These are phyloP conservation scores for Calidris pugnax DNA, from an alignment of 2,113 vertebrate genomes.

Conservation along the genomic window DNA sequence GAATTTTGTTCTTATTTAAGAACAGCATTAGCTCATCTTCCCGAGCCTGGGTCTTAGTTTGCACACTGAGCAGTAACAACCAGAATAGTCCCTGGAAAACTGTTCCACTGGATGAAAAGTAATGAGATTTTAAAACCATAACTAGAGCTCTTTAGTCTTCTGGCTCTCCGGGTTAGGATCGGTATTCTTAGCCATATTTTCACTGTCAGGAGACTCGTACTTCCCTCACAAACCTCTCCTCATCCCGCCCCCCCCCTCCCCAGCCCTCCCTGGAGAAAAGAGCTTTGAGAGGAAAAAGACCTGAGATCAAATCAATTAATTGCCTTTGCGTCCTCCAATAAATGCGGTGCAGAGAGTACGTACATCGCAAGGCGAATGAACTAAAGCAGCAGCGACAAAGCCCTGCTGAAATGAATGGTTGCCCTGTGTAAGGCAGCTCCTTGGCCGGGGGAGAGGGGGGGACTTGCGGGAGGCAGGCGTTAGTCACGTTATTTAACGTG, in stretches of 20 bases:
- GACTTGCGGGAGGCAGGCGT: neutral
- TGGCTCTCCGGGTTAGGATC: neutral
- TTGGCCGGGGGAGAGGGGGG: neutral
- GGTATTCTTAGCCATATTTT: neutral
- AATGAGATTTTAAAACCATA: neutral
- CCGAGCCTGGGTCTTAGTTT: neutral
- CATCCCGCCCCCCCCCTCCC: too few relatives aligned
- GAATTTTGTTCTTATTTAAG: neutral
- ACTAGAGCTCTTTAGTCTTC: neutral
- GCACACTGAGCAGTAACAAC: neutral
- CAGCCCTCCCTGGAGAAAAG: neutral
- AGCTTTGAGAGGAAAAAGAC: neutral
- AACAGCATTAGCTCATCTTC: neutral
- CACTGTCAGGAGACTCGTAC: neutral
- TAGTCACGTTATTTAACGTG: neutral
- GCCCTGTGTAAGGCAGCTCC: neutral
- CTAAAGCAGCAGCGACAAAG: neutral
- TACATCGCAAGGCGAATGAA: accelerated
- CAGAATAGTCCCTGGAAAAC: neutral
- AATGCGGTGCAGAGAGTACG: neutral
- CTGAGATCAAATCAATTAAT: constrained; percentile 52
- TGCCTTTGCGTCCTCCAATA: neutral
- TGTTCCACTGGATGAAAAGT: neutral
- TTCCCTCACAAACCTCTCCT: neutral
- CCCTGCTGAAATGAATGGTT: neutral